Percentiles rank a stretch among this genome's conserved stretches.
Evolutionary conservation across 2,888 invertebrate genomes (phyloP).

Genomic region (Scrobipalpa atriplicella): DNA sequence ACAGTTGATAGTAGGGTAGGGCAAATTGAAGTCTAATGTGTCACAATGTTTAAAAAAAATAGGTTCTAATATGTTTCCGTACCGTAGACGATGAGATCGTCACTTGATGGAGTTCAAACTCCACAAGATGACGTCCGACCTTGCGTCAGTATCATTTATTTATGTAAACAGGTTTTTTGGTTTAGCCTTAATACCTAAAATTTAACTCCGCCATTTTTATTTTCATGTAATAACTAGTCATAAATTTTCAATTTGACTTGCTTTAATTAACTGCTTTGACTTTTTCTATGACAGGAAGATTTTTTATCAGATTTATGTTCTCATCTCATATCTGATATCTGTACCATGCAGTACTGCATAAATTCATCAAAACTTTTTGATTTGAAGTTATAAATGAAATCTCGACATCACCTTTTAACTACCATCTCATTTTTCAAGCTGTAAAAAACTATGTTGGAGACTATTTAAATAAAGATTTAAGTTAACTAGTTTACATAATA

Average conservation of each 20-base stretch:
- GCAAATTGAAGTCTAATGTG: not conserved
- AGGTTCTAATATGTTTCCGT: not conserved
- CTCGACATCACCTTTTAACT: too few species aligned
- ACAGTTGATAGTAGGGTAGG: too few species aligned
- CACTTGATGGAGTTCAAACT: not conserved
- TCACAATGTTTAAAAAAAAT: too few species aligned
- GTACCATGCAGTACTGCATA: too few species aligned
- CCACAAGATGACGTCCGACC: not conserved
- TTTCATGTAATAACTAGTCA: not conserved
- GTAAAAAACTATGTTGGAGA: too few species aligned
- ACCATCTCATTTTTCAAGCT: too few species aligned
- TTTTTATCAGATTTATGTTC: not conserved
- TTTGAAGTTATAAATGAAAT: too few species aligned
- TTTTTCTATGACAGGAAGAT: not conserved
- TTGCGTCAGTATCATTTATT: slow-evolving; percentile 8
- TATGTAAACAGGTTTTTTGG: slow-evolving; percentile 8
- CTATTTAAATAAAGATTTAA: too few species aligned
- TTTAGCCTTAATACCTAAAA: slow-evolving; percentile 1
- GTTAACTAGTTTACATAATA: too few species aligned
- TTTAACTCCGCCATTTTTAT: not conserved
- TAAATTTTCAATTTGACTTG: not conserved
- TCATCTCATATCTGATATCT: too few species aligned
- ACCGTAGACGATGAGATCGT: not conserved
- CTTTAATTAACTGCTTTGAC: not conserved
- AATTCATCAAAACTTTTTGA: not conserved